Base-by-base conservation (phyloP, 2,888 invertebrate genomes). In the Emmelina monodactyla region DNA sequence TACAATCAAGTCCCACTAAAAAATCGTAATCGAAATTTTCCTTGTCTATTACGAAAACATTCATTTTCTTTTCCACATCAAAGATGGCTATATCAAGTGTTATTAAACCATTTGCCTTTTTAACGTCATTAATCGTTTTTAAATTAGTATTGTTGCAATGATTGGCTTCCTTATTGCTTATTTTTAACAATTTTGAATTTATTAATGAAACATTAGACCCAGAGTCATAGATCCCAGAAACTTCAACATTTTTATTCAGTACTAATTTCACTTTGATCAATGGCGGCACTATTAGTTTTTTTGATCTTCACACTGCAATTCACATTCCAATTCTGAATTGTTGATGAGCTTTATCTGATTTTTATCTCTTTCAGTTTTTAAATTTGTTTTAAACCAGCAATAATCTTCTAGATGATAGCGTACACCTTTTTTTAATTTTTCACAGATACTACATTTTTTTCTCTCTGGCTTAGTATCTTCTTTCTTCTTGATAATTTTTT, bases 151-250 rank as follows among this genome's bases (percentile, higher is more conserved):
- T 16, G 12, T 29, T 37, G 15, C 25, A 16, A 15, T 28, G 6
- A 12, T n/a, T 28, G 11, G 11, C 1, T 29, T 3, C 10, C 14
- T 37, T 28, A 15, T 31, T 34, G 29, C 42, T 34, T 40, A 46
- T 14, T 32, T 37, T 43, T 29, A 45, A 22, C 35, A 47, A 41
- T 37, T 33, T 51, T 14, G 47, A 42, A 45, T 49, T 54, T 16
- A 51, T 51, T 33, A 50, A 40, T n/a, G 48, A 48, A 2, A 52
- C 43, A 42, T 52, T 44, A n/a, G 46, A 50, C 6, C 48, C 49
- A 11, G 50, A 44, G 32, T 51, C 51, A 43, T 52, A 51, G 14
- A 47, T 39, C 30, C 42, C 49, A 19, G 12, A 35, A 22, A 38
- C 29, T 38, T 47, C 34, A 31, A 48, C 16, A n/a, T 16, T 43